phyloP scores from a whole-genome alignment of 2,888 invertebrate genomes.

The Labia minor region DNA sequence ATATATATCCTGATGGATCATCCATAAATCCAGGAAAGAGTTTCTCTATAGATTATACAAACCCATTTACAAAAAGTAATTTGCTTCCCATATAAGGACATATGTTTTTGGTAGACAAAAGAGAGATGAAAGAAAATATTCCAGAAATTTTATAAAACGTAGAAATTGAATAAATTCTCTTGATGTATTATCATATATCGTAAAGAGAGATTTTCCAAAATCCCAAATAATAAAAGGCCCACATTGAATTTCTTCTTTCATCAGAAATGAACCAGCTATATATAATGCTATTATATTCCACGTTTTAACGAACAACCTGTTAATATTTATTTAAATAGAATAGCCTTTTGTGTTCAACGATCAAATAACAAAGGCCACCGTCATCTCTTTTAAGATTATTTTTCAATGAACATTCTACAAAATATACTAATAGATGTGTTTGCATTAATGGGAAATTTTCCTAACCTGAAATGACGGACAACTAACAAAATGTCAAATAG shows the following conservation, averaged over 20 bases:
- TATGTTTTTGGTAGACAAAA: background rate
- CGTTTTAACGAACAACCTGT: constrained; percentile 7
- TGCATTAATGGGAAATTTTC: background rate
- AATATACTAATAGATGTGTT: background rate
- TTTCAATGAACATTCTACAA: background rate
- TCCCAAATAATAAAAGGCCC: background rate
- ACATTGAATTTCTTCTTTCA: background rate
- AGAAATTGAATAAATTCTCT: background rate
- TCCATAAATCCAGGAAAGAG: background rate
- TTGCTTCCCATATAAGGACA: background rate
- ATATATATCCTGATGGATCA: background rate
- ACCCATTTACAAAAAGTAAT: background rate
- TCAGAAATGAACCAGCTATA: background rate
- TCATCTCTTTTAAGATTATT: background rate
- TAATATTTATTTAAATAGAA: constrained; percentile 1
- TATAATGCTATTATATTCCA: constrained; percentile 13
- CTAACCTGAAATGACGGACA: too few relatives aligned
- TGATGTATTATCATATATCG: background rate
- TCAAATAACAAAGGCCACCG: background rate
- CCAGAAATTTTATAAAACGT: background rate
- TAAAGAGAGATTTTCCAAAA: background rate
- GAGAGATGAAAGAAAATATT: background rate
- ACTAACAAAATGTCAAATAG: too few relatives aligned
- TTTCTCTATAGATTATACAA: background rate
- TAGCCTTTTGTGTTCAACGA: background rate